These are phyloP conservation scores for Apis florea DNA, from an alignment of 1,140 invertebrate species.

Conservation along the genomic window DNA sequence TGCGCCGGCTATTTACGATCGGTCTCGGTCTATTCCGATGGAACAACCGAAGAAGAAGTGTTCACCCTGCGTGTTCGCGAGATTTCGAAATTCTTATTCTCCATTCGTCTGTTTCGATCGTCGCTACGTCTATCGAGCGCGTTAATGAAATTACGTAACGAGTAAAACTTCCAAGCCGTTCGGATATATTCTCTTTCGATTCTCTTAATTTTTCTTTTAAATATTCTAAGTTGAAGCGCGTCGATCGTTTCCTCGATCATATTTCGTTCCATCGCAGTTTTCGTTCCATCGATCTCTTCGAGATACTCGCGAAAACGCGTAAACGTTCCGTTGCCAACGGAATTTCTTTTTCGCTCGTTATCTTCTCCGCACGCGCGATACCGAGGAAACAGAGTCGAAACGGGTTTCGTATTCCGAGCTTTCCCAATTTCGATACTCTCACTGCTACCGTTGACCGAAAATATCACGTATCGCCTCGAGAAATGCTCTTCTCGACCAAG, in stretches of 20 bases:
- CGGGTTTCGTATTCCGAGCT: conserved; percentile 4
- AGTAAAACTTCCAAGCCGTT: conserved; percentile 24
- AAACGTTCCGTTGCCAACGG: conserved; percentile 6
- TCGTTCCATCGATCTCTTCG: not conserved
- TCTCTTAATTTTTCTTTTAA: not conserved
- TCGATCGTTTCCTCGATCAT: not conserved
- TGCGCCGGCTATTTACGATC: conserved; percentile 59
- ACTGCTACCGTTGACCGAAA: conserved; percentile 37
- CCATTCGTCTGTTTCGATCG: conserved; percentile 1
- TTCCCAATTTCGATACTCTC: conserved; percentile 32
- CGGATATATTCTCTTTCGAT: conserved; percentile 23
- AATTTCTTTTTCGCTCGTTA: conserved; percentile 23
- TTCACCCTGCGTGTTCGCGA: not conserved
- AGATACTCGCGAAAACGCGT: not conserved
- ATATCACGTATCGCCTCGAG: conserved; percentile 36
- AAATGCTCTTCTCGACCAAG: not conserved
- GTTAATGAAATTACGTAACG: conserved; percentile 51
- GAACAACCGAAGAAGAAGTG: conserved; percentile 24
- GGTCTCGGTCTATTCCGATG: conserved; percentile 46
- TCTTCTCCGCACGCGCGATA: not conserved
- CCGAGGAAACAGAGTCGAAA: not conserved
- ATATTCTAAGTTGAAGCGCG: not conserved
- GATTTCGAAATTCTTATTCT: conserved; percentile 46
- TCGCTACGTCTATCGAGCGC: not conserved
- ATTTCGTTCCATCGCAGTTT: conserved; percentile 1